A percentile compares a stretch with the other conserved stretches of the same genome.
Conservation (phyloP, 2,797 vertebrate genomes). For the Scolopax rusticola region DNA sequence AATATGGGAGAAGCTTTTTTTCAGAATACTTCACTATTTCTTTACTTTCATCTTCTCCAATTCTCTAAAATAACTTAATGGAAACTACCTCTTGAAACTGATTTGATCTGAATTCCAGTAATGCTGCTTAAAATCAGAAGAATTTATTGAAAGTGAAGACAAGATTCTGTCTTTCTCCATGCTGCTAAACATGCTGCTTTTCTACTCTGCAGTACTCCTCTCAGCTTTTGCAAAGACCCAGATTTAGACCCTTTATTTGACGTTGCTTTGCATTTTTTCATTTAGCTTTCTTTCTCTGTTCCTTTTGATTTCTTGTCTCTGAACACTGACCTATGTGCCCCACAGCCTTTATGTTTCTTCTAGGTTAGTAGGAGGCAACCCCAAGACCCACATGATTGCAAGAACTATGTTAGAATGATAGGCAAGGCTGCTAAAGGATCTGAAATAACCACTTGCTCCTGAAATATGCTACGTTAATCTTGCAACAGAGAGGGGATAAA, state of each 20-base stretch:
- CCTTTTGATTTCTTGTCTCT: not conserved
- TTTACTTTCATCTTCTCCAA: not conserved
- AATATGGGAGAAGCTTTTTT: not conserved
- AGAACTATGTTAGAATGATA: not conserved
- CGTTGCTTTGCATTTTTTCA: not conserved
- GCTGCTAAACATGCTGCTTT: not conserved
- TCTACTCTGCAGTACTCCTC: not conserved
- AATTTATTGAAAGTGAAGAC: not conserved
- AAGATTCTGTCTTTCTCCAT: not conserved
- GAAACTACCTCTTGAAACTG: not conserved
- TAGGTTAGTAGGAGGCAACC: not conserved
- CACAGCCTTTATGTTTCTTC: not conserved
- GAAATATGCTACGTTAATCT: not conserved
- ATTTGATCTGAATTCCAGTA: not conserved
- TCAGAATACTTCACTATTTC: not conserved
- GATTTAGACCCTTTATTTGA: not conserved
- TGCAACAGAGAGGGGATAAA: not conserved
- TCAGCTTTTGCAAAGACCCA: not conserved
- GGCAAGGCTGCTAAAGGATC: not conserved
- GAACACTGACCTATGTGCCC: not conserved
- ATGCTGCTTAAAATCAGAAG: not conserved
- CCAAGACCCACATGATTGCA: not conserved
- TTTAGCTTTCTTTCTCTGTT: not conserved
- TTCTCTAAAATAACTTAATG: not conserved
- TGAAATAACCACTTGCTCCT: not conserved